Conservation (phyloP, 1,140 invertebrate genomes). For the Aphelenchoides besseyi region DNA sequence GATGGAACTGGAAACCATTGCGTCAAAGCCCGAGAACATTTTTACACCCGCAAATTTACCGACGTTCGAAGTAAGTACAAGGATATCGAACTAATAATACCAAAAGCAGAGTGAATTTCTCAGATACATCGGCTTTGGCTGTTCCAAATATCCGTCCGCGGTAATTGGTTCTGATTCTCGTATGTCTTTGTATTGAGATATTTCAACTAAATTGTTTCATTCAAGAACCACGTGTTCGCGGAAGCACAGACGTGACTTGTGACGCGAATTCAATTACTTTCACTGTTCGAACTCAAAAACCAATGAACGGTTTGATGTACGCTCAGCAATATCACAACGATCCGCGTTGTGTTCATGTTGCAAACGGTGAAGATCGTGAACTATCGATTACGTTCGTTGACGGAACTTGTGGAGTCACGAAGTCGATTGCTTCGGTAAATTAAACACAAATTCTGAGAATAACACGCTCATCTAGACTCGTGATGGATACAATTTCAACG, state of each 20-base stretch:
- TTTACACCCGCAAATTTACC: constrained; percentile 59
- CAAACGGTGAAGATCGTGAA: constrained; percentile 46
- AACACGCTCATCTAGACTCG: constrained; percentile 46
- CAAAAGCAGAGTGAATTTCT: constrained; percentile 51
- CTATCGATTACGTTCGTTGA: constrained; percentile 54
- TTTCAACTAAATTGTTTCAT: constrained; percentile 19
- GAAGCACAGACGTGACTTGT: constrained; percentile 58
- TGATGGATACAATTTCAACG: constrained; percentile 58
- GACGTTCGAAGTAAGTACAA: too few relatives aligned
- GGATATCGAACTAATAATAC: too few relatives aligned
- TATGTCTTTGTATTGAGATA: constrained; percentile 24
- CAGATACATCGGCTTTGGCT: constrained; percentile 60
- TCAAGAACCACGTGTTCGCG: constrained; percentile 56
- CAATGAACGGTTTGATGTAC: constrained; percentile 55
- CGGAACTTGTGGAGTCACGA: constrained; percentile 55
- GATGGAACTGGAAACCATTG: constrained; percentile 52
- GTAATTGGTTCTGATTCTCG: too few relatives aligned
- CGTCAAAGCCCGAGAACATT: constrained; percentile 43
- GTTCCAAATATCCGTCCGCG: constrained; percentile 53
- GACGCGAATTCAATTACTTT: constrained; percentile 58
- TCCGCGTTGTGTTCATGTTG: constrained; percentile 39
- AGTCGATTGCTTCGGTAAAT: constrained; percentile 49
- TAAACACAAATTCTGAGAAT: too few relatives aligned
- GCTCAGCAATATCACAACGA: constrained; percentile 58
- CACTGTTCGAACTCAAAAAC: constrained; percentile 56